Percentiles rank a stretch among this genome's conserved stretches.
Evolutionary conservation across 2,888 invertebrate genomes (phyloP).

Genomic region (Macrophya alboannulata): DNA sequence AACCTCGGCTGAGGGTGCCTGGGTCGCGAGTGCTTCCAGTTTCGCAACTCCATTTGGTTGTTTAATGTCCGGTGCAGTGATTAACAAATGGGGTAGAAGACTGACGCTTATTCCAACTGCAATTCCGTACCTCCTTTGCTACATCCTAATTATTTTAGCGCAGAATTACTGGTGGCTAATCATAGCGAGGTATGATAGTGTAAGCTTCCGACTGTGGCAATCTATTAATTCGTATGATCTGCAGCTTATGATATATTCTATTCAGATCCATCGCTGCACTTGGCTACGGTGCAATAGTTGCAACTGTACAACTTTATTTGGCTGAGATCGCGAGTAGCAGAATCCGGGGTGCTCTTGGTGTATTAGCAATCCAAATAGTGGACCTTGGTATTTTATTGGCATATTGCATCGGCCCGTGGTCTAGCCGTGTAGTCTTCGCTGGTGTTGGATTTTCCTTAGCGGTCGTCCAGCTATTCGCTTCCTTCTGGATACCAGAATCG

Average conservation of each 20-base stretch:
- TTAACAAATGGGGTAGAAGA: constrained; percentile 51
- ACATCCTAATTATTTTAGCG: background rate
- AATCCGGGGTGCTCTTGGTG: background rate
- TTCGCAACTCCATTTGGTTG: constrained; percentile 63
- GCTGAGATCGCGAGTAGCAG: background rate
- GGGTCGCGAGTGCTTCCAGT: constrained; percentile 57
- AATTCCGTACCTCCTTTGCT: background rate
- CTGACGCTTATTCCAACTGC: background rate
- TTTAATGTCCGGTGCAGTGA: constrained; percentile 53
- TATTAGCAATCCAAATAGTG: background rate
- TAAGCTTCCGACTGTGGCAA: background rate
- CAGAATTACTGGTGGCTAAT: constrained; percentile 17
- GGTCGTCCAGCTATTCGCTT: background rate
- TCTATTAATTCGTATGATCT: background rate
- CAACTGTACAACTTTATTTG: background rate
- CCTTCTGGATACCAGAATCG: constrained; percentile 64
- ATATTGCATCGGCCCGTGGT: constrained; percentile 48
- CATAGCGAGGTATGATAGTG: background rate
- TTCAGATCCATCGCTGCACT: background rate
- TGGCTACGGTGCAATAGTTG: background rate
- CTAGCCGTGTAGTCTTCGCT: constrained; percentile 41
- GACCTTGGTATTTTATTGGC: background rate
- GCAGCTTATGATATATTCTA: background rate
- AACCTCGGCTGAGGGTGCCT: constrained; percentile 57
- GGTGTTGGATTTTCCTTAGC: background rate